Evolutionary conservation across 2,113 vertebrate genomes (phyloP).

Genomic region (Spea bombifrons): DNA sequence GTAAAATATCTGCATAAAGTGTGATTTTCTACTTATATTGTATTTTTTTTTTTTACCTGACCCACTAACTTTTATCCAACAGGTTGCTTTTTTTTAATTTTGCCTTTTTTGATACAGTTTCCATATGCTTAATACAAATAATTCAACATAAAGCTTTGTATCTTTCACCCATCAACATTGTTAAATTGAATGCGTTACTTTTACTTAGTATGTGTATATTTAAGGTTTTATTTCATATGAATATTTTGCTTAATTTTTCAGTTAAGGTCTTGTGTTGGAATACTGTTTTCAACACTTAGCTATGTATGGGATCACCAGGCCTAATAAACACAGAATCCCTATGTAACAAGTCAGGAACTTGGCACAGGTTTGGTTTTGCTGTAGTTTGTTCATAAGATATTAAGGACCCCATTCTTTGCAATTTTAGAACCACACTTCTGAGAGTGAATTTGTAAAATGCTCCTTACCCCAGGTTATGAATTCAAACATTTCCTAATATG

Average conservation of each 20-base stretch:
- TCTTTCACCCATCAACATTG: neutral
- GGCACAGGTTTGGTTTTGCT: conserved; percentile 33
- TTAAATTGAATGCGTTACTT: neutral
- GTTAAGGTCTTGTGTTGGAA: conserved; percentile 32
- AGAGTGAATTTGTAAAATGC: too few species aligned
- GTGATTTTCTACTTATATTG: too few species aligned
- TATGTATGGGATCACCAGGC: conserved; percentile 35
- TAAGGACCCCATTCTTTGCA: neutral
- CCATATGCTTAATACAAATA: too few species aligned
- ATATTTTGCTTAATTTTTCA: conserved; percentile 35
- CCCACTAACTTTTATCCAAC: too few species aligned
- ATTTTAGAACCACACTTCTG: too few species aligned
- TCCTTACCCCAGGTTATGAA: too few species aligned
- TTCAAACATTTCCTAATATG: too few species aligned
- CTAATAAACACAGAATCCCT: conserved; percentile 15
- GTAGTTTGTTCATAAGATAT: neutral
- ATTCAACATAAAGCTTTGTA: too few species aligned
- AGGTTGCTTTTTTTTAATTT: too few species aligned
- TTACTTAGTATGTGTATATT: neutral
- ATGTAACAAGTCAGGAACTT: conserved; percentile 26
- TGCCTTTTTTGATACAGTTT: too few species aligned
- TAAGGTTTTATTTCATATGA: neutral
- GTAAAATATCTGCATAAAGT: too few species aligned
- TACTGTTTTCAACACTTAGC: conserved; percentile 35
- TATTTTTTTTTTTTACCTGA: too few species aligned